Conservation (phyloP, 2,797 vertebrate species). For the Bufotes viridis region DNA sequence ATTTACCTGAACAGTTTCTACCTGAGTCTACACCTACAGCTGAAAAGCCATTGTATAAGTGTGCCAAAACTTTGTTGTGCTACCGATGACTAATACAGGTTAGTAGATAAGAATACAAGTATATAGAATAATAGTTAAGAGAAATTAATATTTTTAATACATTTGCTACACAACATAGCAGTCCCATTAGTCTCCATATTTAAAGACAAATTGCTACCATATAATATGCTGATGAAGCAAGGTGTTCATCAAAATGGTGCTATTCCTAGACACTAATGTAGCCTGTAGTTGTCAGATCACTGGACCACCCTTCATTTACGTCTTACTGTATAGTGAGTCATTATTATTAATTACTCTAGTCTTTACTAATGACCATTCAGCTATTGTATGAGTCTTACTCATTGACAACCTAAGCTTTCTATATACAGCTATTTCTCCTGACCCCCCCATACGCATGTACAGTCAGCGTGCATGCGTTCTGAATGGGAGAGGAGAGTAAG, state of each 20-base stretch:
- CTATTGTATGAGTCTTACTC: neutral
- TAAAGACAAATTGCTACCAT: conserved; percentile 17
- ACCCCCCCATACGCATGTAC: too few species aligned
- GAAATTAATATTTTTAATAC: neutral
- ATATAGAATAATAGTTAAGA: too few species aligned
- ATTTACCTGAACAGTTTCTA: conserved; percentile 10
- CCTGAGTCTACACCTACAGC: neutral
- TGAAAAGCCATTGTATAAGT: conserved; percentile 42
- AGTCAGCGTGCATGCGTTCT: too few species aligned
- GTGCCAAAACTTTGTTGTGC: conserved; percentile 53
- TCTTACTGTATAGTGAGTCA: conserved; percentile 7
- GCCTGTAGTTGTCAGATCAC: conserved; percentile 23
- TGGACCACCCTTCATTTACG: conserved; percentile 9
- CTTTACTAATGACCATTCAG: neutral
- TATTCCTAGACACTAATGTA: conserved; percentile 35
- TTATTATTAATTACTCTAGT: neutral
- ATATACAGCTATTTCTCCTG: neutral
- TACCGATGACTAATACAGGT: conserved; percentile 20
- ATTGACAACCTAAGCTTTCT: too few species aligned
- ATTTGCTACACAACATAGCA: neutral
- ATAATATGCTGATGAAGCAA: conserved; percentile 36
- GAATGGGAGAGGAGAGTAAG: too few species aligned
- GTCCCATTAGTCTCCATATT: neutral
- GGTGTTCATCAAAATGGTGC: conserved; percentile 54
- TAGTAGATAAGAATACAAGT: neutral